Evolutionary conservation across 2,113 vertebrate genomes (phyloP), one percentile per base, ranked within the genome.

Genomic region (Cyanistes caeruleus): DNA sequence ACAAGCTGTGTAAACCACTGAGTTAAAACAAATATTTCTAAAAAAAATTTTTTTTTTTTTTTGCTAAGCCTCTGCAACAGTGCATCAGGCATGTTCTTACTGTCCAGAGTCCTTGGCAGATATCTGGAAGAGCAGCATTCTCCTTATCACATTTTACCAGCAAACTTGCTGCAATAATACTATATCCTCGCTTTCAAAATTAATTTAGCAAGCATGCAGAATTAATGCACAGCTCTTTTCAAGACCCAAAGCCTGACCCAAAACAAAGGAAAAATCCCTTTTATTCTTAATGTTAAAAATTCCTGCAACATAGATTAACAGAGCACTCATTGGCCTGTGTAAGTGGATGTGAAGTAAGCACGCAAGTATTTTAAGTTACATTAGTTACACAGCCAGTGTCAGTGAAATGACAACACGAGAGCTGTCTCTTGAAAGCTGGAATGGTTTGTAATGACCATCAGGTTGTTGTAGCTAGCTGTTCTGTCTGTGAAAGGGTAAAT

Each of bases 101-200:
- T 43, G 65, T 85, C 79, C 73, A 41, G 78, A 87, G 81, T 81
- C 27, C 46, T 89, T 86, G 72, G 84, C 31, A 93, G 81, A 65
- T 19, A 68, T 37, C 28, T 49, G 30, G 22, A 78, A 90, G 17
- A 90, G 28, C 55, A 82, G 10, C 9, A 87, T 64, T 92, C 56
- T 25, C 43, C 56, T 97, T 82, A 92, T 78, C 75, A 76, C 41
- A 78, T 80, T 97, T 93, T 73, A 94, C 43, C 78, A 96, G 93
- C 27, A 93, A 97, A 86, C 13, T 64, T 84, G 17, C 48, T 94
- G 81, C 43, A 67, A 80, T 81, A 91, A 80, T 72, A 37, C 16
- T 62, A 33, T 24, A 37, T 84, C 80, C 81, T 95, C 0, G 0
- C n/a, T 53, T 93, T 64, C 46, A 94, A 85, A 76, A 79, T 85